These are phyloP conservation scores for Nothocercus julius DNA, from an alignment of 2,113 vertebrate genomes.

Conservation along the genomic window DNA sequence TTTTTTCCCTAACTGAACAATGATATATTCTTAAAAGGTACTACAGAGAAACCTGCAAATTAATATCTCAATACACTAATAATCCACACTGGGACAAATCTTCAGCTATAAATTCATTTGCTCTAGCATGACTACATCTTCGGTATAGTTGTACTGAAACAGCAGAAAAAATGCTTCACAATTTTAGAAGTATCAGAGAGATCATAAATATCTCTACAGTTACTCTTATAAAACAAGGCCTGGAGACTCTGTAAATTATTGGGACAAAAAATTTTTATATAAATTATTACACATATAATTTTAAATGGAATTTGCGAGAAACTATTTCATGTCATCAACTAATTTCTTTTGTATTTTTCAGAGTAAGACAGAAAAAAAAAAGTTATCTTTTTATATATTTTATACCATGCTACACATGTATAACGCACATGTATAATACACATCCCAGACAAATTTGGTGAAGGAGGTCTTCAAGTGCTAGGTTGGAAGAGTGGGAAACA, in stretches of 20 bases:
- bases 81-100: background rate
- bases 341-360: background rate
- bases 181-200: background rate
- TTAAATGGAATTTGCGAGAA: background rate
- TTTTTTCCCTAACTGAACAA: background rate
- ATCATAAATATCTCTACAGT: background rate
- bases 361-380: background rate
- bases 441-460: fast-evolving
- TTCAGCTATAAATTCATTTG: background rate
- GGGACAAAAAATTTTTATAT: background rate
- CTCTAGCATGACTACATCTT: background rate
- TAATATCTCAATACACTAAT: background rate
- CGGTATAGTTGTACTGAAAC: background rate
- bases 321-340: background rate
- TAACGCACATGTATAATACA: background rate
- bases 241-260: background rate
- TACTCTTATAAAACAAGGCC: background rate
- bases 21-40: background rate
- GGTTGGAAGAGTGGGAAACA: background rate
- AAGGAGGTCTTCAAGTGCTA: background rate
- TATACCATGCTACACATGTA: too few relatives aligned
- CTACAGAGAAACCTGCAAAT: background rate
- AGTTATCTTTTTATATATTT: too few relatives aligned
- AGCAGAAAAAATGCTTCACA: background rate
- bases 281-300: background rate